Evolutionary conservation across 2,888 invertebrate genomes (phyloP).

Genomic region (Megastigmus dorsalis): DNA sequence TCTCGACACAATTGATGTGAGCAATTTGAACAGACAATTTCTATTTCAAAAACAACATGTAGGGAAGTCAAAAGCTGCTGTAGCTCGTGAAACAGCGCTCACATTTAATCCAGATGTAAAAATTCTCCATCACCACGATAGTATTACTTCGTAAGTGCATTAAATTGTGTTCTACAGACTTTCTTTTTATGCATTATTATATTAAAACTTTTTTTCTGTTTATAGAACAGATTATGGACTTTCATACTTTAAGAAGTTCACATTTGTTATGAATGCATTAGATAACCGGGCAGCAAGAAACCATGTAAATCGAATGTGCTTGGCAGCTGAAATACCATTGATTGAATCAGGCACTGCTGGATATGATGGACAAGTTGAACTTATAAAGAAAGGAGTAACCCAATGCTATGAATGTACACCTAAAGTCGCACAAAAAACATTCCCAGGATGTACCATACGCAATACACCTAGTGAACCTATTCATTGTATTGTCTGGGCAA

Average conservation of each 20-base stretch:
- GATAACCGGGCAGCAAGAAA: conserved; percentile 97
- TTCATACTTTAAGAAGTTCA: conserved; percentile 93
- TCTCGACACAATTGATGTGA: conserved; percentile 99
- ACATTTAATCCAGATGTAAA: conserved; percentile 91
- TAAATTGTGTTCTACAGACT: background rate
- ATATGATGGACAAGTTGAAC: conserved; percentile 96
- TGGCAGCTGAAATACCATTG: conserved; percentile 94
- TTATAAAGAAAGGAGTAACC: conserved; percentile 89
- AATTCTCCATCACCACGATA: conserved; percentile 94
- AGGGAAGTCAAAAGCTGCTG: conserved; percentile 95
- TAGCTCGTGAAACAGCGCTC: conserved; percentile 92
- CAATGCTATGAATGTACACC: conserved; percentile 98
- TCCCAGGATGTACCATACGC: conserved; percentile 98
- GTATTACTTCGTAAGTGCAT: conserved; percentile 87
- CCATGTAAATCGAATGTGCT: conserved; percentile 99
- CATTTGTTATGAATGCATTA: conserved; percentile 95
- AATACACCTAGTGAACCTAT: conserved; percentile 99
- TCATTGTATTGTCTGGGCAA: conserved; percentile 99
- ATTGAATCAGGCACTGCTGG: conserved; percentile 99
- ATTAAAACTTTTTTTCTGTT: conserved; percentile 58
- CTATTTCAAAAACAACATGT: conserved; percentile 99
- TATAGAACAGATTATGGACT: conserved; percentile 91
- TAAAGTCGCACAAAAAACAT: conserved; percentile 92
- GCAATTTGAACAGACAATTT: conserved; percentile 98
- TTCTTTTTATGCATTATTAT: background rate